Percentiles rank a stretch among this genome's conserved stretches.
Conservation (phyloP, 2,113 vertebrate genomes). For the Syrrhaptes paradoxus region DNA sequence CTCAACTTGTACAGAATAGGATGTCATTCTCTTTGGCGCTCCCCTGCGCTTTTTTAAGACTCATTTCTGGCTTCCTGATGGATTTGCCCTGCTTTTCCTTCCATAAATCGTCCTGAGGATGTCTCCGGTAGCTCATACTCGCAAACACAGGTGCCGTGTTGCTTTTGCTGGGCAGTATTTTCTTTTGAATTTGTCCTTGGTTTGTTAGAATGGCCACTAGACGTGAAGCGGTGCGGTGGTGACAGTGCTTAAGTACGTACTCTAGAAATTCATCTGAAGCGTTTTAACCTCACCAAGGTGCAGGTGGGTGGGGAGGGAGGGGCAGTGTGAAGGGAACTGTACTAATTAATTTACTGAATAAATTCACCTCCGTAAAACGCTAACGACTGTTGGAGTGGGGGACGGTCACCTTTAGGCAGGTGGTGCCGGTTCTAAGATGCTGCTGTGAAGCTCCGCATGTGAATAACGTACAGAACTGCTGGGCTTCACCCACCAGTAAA, state of each 20-base stretch:
- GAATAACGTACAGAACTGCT: background rate
- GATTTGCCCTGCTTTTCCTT: conserved; percentile 30
- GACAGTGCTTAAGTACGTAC: background rate
- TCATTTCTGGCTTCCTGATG: conserved; percentile 37
- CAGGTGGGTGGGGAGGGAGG: background rate
- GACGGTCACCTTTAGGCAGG: background rate
- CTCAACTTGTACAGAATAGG: background rate
- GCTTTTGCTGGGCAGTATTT: conserved; percentile 45
- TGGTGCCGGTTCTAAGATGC: background rate
- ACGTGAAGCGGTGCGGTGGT: background rate
- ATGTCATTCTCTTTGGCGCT: background rate
- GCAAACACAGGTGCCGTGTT: background rate
- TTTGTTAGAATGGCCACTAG: background rate
- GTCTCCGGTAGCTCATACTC: background rate
- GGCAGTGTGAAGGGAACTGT: background rate
- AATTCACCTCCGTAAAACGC: background rate
- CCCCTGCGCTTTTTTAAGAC: conserved; percentile 5
- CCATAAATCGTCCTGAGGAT: background rate
- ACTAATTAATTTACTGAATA: background rate
- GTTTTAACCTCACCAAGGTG: background rate
- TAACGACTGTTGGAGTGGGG: background rate
- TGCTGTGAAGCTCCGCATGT: background rate
- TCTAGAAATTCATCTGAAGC: background rate
- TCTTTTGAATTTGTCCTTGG: background rate
- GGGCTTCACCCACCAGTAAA: background rate